A percentile compares a stretch with the other conserved stretches of the same genome.
Evolutionary conservation across 2,797 vertebrate genomes (phyloP).

Genomic region (Phrynocephalus guinanensis): DNA sequence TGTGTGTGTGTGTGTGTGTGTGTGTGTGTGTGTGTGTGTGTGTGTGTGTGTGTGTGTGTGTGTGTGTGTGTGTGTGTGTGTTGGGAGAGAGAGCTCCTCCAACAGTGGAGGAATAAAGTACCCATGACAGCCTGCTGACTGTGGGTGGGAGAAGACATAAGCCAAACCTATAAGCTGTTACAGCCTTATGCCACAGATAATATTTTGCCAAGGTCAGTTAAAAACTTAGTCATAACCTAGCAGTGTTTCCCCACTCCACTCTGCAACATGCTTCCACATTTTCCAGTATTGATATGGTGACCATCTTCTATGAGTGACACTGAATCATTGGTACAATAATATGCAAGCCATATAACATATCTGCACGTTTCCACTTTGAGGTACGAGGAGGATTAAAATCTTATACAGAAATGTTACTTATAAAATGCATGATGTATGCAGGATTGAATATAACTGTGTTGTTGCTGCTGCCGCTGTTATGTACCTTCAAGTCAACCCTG

Average conservation of each 20-base stretch:
- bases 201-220: background rate
- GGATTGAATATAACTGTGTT: background rate
- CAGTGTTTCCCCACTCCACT: background rate
- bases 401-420: background rate
- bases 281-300: background rate
- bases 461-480: no score
- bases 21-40: no score
- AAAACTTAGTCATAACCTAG: background rate
- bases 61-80: no score
- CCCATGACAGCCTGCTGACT: no score
- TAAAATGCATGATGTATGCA: background rate
- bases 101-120: no score
- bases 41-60: no score
- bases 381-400: background rate
- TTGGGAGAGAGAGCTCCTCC: no score
- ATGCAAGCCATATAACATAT: background rate
- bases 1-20: no score
- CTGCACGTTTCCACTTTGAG: background rate
- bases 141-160: background rate
- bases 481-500: no score
- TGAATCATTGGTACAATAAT: background rate
- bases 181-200: background rate
- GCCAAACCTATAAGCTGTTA: background rate
- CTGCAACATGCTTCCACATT: background rate
- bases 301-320: background rate